Evolutionary conservation across 2,888 invertebrate genomes (phyloP).

Genomic region (Ichneumon xanthorius): DNA sequence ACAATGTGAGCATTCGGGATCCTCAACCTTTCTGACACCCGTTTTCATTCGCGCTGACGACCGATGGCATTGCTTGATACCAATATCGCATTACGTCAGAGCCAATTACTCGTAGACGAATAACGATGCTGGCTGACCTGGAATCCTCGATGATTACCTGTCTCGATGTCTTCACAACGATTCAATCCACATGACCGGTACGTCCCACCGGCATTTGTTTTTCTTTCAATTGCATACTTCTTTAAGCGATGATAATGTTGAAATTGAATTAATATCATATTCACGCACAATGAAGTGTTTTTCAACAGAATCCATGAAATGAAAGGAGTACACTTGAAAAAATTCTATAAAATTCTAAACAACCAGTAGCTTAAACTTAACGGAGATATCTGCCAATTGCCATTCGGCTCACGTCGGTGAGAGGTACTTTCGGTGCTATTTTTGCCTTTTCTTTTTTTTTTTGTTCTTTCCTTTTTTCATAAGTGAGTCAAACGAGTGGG

Average conservation of each 20-base stretch:
- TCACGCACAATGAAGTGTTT: no score
- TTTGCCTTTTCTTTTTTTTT: conserved; percentile 26
- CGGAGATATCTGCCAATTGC: conserved; percentile 35
- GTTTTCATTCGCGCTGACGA: conserved; percentile 19
- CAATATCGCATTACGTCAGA: conserved; percentile 50
- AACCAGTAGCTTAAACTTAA: background rate
- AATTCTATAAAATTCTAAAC: background rate
- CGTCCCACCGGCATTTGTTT: background rate
- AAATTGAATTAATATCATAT: no score
- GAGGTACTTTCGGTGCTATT: conserved; percentile 36
- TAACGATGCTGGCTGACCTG: conserved; percentile 50
- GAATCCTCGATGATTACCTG: conserved; percentile 3
- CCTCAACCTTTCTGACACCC: conserved; percentile 3
- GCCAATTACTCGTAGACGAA: conserved; percentile 61
- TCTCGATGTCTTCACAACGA: conserved; percentile 8
- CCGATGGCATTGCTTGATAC: conserved; percentile 8
- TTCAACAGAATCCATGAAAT: no score
- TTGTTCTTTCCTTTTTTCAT: conserved; percentile 15
- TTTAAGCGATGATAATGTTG: no score
- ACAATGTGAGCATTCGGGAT: conserved; percentile 29
- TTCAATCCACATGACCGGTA: conserved; percentile 1
- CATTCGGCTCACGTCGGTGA: conserved; percentile 40
- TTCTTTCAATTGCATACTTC: no score
- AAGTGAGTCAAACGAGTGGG: conserved; percentile 53
- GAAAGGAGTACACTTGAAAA: no score